phyloP scores from a whole-genome alignment of 2,888 invertebrate genomes.

The Synergus itoensis region DNA sequence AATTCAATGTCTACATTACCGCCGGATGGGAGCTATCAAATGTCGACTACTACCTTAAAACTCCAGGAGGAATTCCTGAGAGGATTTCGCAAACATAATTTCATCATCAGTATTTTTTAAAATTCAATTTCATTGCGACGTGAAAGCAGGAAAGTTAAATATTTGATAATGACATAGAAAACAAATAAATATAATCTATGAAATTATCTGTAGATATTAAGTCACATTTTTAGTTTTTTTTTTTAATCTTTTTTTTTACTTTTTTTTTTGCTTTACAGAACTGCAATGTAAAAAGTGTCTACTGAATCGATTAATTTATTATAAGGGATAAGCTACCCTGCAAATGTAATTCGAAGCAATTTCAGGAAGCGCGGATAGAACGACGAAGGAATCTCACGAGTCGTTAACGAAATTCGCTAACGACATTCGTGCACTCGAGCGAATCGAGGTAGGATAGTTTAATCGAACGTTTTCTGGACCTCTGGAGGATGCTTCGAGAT shows the following conservation, averaged over 20 bases:
- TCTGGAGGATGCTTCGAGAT: slow-evolving; percentile 38
- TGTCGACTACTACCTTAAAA: slow-evolving; percentile 35
- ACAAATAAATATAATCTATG: not conserved
- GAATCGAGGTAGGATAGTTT: slow-evolving; percentile 41
- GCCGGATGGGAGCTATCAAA: slow-evolving; percentile 32
- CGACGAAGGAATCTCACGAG: slow-evolving; percentile 55
- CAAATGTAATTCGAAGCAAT: slow-evolving; percentile 41
- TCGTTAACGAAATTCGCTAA: slow-evolving; percentile 68
- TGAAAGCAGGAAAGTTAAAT: not conserved
- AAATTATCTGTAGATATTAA: not conserved
- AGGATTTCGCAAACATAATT: slow-evolving; percentile 32
- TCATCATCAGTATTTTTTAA: not conserved
- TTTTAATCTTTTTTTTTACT: not conserved
- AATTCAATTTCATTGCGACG: not conserved
- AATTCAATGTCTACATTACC: slow-evolving; percentile 35
- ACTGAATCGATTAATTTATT: slow-evolving; percentile 32
- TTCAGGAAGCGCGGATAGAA: slow-evolving; percentile 31
- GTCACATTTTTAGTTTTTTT: not conserved
- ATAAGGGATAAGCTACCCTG: slow-evolving; percentile 35
- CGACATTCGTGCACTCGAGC: slow-evolving; percentile 59
- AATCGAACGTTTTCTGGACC: slow-evolving; percentile 42
- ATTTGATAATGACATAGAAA: not conserved
- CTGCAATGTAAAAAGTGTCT: slow-evolving; percentile 28
- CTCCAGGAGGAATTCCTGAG: slow-evolving; percentile 12
- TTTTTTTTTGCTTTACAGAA: not conserved